A percentile compares a stretch with the other conserved stretches of the same genome.
Conservation (phyloP, 1,140 invertebrate species). For the Hestina assimilis region DNA sequence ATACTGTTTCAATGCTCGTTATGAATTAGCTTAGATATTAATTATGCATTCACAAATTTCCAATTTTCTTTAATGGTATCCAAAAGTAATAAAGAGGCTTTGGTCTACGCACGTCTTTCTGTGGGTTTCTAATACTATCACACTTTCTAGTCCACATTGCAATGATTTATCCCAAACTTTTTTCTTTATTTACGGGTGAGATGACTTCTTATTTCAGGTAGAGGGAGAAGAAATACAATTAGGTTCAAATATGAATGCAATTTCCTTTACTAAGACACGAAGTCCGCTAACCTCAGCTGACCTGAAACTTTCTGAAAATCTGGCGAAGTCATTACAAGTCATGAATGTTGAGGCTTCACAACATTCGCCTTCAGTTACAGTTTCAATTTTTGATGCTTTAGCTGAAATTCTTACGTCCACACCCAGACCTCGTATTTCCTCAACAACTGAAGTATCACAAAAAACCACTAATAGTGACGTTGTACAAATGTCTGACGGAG, state of each 20-base stretch:
- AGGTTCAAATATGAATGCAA: slow-evolving; percentile 74
- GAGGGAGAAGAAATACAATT: slow-evolving; percentile 75
- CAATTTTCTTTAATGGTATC: slow-evolving; percentile 38
- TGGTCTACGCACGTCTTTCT: slow-evolving; percentile 67
- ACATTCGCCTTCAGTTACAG: slow-evolving; percentile 77
- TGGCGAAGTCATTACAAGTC: slow-evolving; percentile 66
- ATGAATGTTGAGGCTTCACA: slow-evolving; percentile 77
- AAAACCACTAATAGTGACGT: slow-evolving; percentile 56
- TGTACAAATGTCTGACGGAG: slow-evolving; percentile 59
- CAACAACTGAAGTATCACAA: slow-evolving; percentile 71
- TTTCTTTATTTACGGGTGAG: slow-evolving; percentile 72
- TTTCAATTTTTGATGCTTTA: slow-evolving; percentile 79
- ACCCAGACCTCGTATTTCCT: slow-evolving; percentile 68
- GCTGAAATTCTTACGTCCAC: slow-evolving; percentile 77
- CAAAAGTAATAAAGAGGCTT: slow-evolving; percentile 75
- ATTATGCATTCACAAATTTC: neutral
- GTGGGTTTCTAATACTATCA: slow-evolving; percentile 29
- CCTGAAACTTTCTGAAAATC: slow-evolving; percentile 72
- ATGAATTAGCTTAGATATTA: neutral
- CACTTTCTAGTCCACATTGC: slow-evolving; percentile 12
- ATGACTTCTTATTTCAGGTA: slow-evolving; percentile 77
- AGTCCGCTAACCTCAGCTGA: slow-evolving; percentile 71
- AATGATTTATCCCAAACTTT: slow-evolving; percentile 28
- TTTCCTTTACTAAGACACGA: slow-evolving; percentile 74
- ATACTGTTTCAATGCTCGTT: slow-evolving; percentile 23